Evolutionary conservation across 2,888 invertebrate genomes (phyloP), one percentile per base, ranked within the genome.

Genomic region (Oxycera nigricornis): DNA sequence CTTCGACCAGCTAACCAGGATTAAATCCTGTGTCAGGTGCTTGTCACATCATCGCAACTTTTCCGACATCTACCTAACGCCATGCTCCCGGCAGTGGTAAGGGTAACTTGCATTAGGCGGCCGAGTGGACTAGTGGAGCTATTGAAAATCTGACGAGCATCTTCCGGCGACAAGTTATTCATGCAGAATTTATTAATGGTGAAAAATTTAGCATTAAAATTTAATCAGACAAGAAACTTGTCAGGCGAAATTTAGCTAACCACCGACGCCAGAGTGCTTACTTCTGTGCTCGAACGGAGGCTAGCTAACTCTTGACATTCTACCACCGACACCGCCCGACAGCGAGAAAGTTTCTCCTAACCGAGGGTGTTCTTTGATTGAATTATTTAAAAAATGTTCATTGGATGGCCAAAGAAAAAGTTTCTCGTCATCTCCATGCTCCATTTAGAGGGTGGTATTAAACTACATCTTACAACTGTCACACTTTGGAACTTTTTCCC

Each of bases 161-260:
- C 70, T 52, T 52, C 30, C 70, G 72, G 41, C 70, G 75, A 78
- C 77, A 78, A 79, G 76, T 79, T 78, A 79, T 78, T 79, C 79
- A 78, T 79, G 79, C 78, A 77, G 79, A 79, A 79, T 79, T 78
- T 78, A 79, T 78, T 79, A 79, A 79, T 78, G 77, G 77, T 61
- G 72, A 77, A 76, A 78, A 79, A 78, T 78, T 79, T 77, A 80
- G 78, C 80, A 82, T 82, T 82, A 83, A 82, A 83, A 83, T 82
- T 83, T 82, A 81, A 83, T 83, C 81, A 82, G 82, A 81, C 81
- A 81, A 80, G 80, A 79, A 80, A 79, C 79, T 79, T 79, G 80
- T 80, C 79, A 81, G 78, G 78, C 78, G 78, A 77, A 77, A 79
- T 79, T 77, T 78, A 77, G 65, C 72, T 61, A 74, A 74, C 74